Base-by-base conservation (phyloP, 2,888 invertebrate species). In the Julus scandinavius region DNA sequence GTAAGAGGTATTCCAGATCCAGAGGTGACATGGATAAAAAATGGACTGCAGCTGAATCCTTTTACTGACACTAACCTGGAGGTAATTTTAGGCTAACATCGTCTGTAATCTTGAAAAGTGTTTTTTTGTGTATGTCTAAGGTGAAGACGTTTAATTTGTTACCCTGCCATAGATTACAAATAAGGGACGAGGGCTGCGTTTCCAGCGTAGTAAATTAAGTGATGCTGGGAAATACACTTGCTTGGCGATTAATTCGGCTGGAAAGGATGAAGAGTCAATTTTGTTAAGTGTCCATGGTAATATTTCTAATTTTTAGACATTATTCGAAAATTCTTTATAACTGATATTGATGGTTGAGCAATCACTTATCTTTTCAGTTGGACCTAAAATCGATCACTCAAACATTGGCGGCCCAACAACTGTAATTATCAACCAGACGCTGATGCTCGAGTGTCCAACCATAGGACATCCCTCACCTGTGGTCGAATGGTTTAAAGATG, bases 211-310 rank as follows among this genome's bases (percentile, higher is more conserved):
- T 13, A 90, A 93, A 89, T 91, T 93, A 49, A 93, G 93, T 0
- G 94, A 95, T 91, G 93, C 94, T 85, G 95, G 95, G 0, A 92
- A 93, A 54, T 95, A 94, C 90, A 93, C 92, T 2, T 95, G 95
- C 90, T 90, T 92, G 9, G 95, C 94, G 0, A 92, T 91, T 85
- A 95, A 95, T 91, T 91, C 92, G 85, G 94, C 93, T 91, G 94
- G 95, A 4, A 93, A 92, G 40, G 92, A 91, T 15, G 91, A 92
- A 6, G 93, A 93, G 89, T 92, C 93, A 83, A 94, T 94, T 90
- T 92, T 92, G 84, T 90, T 95, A 3, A 93, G 93, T 87, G 87
- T 87, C 17, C 49, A 58, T 58, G 49, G 58, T 87, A 87, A 58
- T 15, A 45, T 45, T 45, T 45, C 1, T 45, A 7, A 5, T 45